Evolutionary conservation across 2,113 vertebrate genomes (phyloP), one percentile per base, ranked within the genome.

Genomic region (Callospermophilus lateralis): DNA sequence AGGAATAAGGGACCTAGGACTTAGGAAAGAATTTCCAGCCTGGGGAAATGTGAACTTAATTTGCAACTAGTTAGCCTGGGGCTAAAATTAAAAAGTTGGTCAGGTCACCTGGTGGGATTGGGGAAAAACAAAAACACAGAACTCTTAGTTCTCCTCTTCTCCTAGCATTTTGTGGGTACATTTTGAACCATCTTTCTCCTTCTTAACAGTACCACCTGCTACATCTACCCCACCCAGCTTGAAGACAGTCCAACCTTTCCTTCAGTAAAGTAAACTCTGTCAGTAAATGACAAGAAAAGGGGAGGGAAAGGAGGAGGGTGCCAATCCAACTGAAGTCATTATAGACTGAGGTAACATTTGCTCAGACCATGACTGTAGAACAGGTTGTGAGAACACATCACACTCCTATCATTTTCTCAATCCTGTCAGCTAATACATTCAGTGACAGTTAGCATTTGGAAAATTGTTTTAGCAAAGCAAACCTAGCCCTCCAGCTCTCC

Each of bases 391-490:
- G 34, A 63, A n/a, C 13, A 78, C 4, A 63, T 24, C 61, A 89
- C 13, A 81, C 15, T 87, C 16, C n/a, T 45, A 37, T 45, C 39
- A 91, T 93, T 81, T 39, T 91, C 53, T 84, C 16, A 84, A 67
- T 81, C 45, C 42, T 76, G 20, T 93, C 76, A 80, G 16, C 65
- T 90, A 92, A 90, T 32, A 79, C 10, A 16, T 80, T 96, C 74
- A 87, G 58, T 86, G 81, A 79, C 4, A 92, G 68, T n/a, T 86
- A 39, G 37, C 51, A 90, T 73, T 77, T 81, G 73, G 61, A 22
- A 90, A 94, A 58, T 42, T 95, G 30, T 70, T 97, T 88, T 72
- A 91, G n/a, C 68, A 95, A 85, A 65, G 51, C 15, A 65, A 95
- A 78, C 34, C 65, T 91, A 24, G 24, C 34, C 30, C 11, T 90